Conservation (phyloP, 2,888 invertebrate genomes). For the Lymantria monacha region DNA sequence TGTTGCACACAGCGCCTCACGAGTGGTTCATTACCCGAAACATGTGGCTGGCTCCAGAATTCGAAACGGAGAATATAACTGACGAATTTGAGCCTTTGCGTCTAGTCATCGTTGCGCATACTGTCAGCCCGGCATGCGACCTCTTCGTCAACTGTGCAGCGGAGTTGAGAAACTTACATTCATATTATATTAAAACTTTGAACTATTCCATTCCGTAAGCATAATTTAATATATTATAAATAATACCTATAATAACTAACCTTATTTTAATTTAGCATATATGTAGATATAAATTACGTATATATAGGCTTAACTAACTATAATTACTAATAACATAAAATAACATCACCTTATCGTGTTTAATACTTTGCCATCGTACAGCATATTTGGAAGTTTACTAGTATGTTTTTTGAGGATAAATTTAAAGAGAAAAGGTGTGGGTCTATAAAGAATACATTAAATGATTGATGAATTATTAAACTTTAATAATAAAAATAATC, state of each 20-base stretch:
- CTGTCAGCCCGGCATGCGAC: conserved; percentile 53
- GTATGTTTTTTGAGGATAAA: too few species aligned
- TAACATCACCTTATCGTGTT: too few species aligned
- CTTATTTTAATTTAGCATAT: too few species aligned
- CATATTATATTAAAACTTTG: conserved; percentile 30
- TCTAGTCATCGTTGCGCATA: conserved; percentile 63
- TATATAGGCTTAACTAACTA: too few species aligned
- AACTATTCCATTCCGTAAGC: conserved; percentile 8
- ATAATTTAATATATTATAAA: neutral
- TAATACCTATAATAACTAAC: neutral
- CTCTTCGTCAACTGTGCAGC: conserved; percentile 56
- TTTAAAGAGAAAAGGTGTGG: too few species aligned
- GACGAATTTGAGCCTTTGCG: conserved; percentile 48
- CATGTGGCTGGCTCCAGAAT: conserved; percentile 57
- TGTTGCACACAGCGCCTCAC: conserved; percentile 47
- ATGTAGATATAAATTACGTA: too few species aligned
- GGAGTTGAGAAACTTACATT: conserved; percentile 54
- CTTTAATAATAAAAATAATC: too few species aligned
- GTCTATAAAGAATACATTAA: too few species aligned
- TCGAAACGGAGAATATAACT: conserved; percentile 20
- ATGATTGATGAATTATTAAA: too few species aligned
- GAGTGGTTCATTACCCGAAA: conserved; percentile 64
- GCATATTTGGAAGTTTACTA: too few species aligned
- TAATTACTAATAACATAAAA: too few species aligned
- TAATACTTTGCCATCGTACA: too few species aligned